A percentile compares a stretch with the other conserved stretches of the same genome.
These are phyloP conservation scores for Nannoperca australis DNA, from an alignment of 2,797 vertebrate species.

Conservation along the genomic window DNA sequence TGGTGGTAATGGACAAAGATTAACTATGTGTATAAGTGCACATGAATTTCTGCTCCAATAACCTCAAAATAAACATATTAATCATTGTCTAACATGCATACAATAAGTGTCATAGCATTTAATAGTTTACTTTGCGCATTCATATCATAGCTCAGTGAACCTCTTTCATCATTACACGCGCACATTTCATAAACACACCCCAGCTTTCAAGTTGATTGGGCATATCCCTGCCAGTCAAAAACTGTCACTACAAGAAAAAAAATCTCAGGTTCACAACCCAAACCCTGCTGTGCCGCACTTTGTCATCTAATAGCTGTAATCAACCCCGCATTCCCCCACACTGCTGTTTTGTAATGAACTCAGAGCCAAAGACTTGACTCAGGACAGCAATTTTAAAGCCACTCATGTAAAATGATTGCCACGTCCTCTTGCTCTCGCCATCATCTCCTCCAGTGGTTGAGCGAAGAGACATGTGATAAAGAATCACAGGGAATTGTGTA, in stretches of 20 bases:
- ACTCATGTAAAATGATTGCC: slow-evolving; percentile 51
- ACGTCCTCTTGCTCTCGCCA: slow-evolving; percentile 28
- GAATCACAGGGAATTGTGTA: slow-evolving; percentile 2
- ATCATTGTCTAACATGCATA: slow-evolving; percentile 33
- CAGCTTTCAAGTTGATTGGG: slow-evolving; percentile 48
- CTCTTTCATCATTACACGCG: slow-evolving; percentile 15
- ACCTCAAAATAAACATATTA: slow-evolving; percentile 42
- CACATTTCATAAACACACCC: slow-evolving; percentile 38
- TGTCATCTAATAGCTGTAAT: slow-evolving; percentile 69
- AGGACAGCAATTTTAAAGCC: slow-evolving; percentile 49
- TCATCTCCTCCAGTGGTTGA: slow-evolving; percentile 48
- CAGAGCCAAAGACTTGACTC: slow-evolving; percentile 36
- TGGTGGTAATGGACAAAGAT: background rate
- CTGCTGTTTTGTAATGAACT: slow-evolving; percentile 58
- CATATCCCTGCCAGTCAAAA: slow-evolving; percentile 51
- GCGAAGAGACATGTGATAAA: slow-evolving; percentile 19
- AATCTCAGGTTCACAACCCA: slow-evolving; percentile 45
- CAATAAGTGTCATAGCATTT: slow-evolving; percentile 31
- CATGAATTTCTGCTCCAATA: slow-evolving; percentile 28
- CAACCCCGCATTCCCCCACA: slow-evolving; percentile 48
- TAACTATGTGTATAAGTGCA: background rate
- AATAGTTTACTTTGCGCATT: slow-evolving; percentile 34
- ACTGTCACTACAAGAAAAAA: slow-evolving; percentile 36
- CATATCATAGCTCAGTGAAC: slow-evolving; percentile 28
- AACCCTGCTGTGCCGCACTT: slow-evolving; percentile 39